Evolutionary conservation across 2,113 vertebrate species (phyloP), one percentile per base, ranked within the genome.

Genomic region (Callionymus lyra): DNA sequence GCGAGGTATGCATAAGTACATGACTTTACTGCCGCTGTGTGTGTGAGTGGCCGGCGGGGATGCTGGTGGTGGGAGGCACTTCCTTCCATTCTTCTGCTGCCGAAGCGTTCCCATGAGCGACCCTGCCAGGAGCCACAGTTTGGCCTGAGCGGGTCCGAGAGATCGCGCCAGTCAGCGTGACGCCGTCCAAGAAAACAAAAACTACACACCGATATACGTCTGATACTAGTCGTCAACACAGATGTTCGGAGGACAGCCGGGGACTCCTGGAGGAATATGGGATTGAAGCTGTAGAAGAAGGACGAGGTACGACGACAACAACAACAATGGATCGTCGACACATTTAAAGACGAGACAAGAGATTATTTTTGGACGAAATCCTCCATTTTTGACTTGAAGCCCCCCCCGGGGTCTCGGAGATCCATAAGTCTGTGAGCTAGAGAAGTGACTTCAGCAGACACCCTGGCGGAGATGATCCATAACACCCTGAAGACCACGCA

Each of bases 41-140:
- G 53, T 66, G 47, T 55, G 31, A 63, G 14, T 39, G 41, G 16
- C 13, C 34, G 31, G 31, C 55, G 38, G 70, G 75, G 47, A 78
- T 70, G 84, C 38, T 44, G 59, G 53, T 10, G 88, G 85, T 84
- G 90, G 89, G 90, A 81, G 92, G 87, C 86, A 90, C 85, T 95
- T 97, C 92, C 93, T 94, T 86, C 89, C 77, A 95, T 97, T 97
- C 91, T 97, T 94, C 82, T 91, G 62, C 82, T 40, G 51, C 74
- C 83, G 80, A 85, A 80, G 85, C 87, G 89, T 94, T 94, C 90
- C 89, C 91, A 91, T 85, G 90, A 89, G 87, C 82, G 78, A 85
- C 84, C 81, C 83, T 88, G 89, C 90, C 87, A 90, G 88, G 80
- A 72, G 77, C 85, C 81, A 79, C 82, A 83, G 87, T 78, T 81